Evolutionary conservation across 1,140 invertebrate species (phyloP).

Genomic region (Antheraea pernyi): DNA sequence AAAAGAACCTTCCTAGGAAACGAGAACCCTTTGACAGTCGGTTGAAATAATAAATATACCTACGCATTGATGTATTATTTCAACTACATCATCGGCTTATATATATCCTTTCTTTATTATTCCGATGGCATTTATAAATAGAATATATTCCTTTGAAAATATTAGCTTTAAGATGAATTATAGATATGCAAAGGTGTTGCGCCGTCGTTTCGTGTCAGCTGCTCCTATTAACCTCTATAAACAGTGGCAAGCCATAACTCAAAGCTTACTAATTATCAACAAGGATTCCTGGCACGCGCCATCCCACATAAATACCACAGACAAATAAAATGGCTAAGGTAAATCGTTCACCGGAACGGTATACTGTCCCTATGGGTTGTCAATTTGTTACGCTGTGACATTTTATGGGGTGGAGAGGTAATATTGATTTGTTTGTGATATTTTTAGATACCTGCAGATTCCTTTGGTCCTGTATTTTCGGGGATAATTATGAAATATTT

Average conservation of each 20-base stretch:
- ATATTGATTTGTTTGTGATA: slow-evolving; percentile 1
- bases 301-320: not conserved
- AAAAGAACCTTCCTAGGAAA: too few relatives aligned
- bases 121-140: not conserved
- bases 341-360: not conserved
- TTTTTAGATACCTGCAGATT: not conserved
- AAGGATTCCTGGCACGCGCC: slow-evolving; percentile 2
- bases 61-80: too few relatives aligned
- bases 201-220: slow-evolving; percentile 9
- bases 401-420: slow-evolving; percentile 3
- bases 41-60: too few relatives aligned
- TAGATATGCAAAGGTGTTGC: not conserved
- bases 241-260: slow-evolving; percentile 14
- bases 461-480: not conserved
- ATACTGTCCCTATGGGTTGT: not conserved
- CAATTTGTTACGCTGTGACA: slow-evolving; percentile 8
- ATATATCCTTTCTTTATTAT: not conserved
- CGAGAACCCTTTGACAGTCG: too few relatives aligned
- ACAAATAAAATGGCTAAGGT: not conserved
- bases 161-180: not conserved
- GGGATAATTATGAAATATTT: not conserved
- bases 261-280: slow-evolving; percentile 11
- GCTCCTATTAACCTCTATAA: slow-evolving; percentile 13
- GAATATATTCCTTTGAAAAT: not conserved
- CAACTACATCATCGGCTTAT: too few relatives aligned